phyloP scores from a whole-genome alignment of 2,888 invertebrate genomes.

The Cyclophora albipunctata region DNA sequence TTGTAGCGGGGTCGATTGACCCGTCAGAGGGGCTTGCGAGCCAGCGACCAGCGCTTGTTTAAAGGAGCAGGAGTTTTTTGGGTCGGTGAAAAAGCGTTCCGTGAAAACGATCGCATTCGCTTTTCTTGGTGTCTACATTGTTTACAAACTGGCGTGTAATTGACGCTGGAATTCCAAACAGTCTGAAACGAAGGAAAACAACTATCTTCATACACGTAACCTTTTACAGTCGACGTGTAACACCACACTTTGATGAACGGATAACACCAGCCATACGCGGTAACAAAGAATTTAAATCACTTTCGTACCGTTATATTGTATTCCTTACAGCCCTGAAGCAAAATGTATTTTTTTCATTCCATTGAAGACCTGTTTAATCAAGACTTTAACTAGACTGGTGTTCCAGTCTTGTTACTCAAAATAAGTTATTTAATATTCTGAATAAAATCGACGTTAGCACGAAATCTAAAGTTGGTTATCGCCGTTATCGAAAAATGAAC shows the following conservation, averaged over 20 bases:
- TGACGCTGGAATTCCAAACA: conserved; percentile 63
- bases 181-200: conserved; percentile 53
- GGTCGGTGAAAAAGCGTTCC: conserved; percentile 48
- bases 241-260: conserved; percentile 21
- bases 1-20: conserved; percentile 26
- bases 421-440: no score
- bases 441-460: no score
- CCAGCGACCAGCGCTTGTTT: conserved; percentile 20
- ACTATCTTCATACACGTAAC: conserved; percentile 28
- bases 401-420: no score
- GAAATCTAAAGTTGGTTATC: no score
- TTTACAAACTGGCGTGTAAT: conserved; percentile 67
- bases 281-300: no score
- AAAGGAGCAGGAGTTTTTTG: conserved; percentile 30
- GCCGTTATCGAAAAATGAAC: no score
- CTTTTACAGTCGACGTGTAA: conserved; percentile 24
- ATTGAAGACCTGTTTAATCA: no score
- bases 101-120: conserved; percentile 47
- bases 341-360: no score
- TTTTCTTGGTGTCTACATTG: conserved; percentile 44
- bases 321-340: no score
- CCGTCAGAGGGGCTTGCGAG: conserved; percentile 20
- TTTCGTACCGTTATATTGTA: no score
- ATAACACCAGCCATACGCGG: not conserved
- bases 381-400: no score